Evolutionary conservation across 2,888 invertebrate species (phyloP).

Genomic region (Chouioia cunea): DNA sequence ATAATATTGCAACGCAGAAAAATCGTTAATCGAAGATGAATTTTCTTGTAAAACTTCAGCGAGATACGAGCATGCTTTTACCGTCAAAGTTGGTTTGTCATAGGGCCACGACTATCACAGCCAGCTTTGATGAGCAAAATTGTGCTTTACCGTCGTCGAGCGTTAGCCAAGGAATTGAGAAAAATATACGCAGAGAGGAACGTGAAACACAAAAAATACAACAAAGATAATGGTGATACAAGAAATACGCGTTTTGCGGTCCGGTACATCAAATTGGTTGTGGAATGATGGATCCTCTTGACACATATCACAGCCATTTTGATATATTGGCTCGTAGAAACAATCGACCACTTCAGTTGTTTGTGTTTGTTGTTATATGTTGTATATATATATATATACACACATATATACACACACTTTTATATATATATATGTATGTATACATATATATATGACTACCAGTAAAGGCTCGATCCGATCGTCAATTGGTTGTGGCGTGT

Average conservation of each 20-base stretch:
- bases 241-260: conserved; percentile 68
- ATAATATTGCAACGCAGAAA: too few relatives aligned
- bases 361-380: neutral
- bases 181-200: conserved; percentile 23
- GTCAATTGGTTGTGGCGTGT: conserved; percentile 87
- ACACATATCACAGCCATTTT: conserved; percentile 98
- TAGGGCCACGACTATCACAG: conserved; percentile 88
- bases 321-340: conserved; percentile 81
- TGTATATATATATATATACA: too few relatives aligned
- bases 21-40: conserved; percentile 16
- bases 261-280: conserved; percentile 89
- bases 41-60: neutral
- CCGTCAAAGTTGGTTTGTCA: conserved; percentile 87
- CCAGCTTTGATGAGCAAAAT: conserved; percentile 95
- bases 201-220: neutral
- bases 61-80: conserved; percentile 71
- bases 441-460: too few relatives aligned
- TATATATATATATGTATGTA: too few relatives aligned
- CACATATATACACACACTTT: too few relatives aligned
- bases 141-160: conserved; percentile 67
- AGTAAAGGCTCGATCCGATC: conserved; percentile 67
- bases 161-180: too few relatives aligned
- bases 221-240: neutral
- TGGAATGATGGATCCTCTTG: conserved; percentile 74
- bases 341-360: conserved; percentile 52